These are phyloP conservation scores for Labroides dimidiatus DNA, from an alignment of 2,797 vertebrate genomes.

Conservation along the genomic window DNA sequence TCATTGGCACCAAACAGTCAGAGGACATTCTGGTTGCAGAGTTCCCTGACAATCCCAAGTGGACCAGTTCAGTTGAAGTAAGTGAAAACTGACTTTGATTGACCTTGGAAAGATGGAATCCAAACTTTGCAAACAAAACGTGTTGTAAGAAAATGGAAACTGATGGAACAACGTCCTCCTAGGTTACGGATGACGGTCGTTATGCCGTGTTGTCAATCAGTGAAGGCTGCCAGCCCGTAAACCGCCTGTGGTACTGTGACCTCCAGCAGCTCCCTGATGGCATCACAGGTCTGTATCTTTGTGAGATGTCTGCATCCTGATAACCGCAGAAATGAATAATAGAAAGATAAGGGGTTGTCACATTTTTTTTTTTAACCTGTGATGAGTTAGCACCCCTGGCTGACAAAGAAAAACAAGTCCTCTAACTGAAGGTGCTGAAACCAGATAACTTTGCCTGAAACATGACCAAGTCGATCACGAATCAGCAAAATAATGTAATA, in stretches of 20 bases:
- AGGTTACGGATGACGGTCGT: slow-evolving; percentile 83
- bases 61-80: slow-evolving; percentile 80
- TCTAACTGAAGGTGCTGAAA: too few relatives aligned
- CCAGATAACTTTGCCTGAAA: too few relatives aligned
- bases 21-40: slow-evolving; percentile 84
- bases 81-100: slow-evolving; percentile 5
- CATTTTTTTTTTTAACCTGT: too few relatives aligned
- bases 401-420: too few relatives aligned
- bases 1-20: slow-evolving; percentile 80
- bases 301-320: background rate
- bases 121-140: too few relatives aligned
- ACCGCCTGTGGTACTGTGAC: slow-evolving; percentile 86
- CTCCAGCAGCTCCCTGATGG: slow-evolving; percentile 78
- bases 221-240: slow-evolving; percentile 85
- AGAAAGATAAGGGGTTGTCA: too few relatives aligned
- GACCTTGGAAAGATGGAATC: too few relatives aligned
- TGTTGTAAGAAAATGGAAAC: too few relatives aligned
- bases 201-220: slow-evolving; percentile 81
- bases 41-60: slow-evolving; percentile 83
- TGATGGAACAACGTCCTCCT: background rate
- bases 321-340: too few relatives aligned
- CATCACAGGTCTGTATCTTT: slow-evolving; percentile 75
- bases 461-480: too few relatives aligned
- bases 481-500: too few relatives aligned
- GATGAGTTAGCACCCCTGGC: too few relatives aligned